Conservation (phyloP, 2,888 invertebrate genomes). For the Lysandra coridon region DNA sequence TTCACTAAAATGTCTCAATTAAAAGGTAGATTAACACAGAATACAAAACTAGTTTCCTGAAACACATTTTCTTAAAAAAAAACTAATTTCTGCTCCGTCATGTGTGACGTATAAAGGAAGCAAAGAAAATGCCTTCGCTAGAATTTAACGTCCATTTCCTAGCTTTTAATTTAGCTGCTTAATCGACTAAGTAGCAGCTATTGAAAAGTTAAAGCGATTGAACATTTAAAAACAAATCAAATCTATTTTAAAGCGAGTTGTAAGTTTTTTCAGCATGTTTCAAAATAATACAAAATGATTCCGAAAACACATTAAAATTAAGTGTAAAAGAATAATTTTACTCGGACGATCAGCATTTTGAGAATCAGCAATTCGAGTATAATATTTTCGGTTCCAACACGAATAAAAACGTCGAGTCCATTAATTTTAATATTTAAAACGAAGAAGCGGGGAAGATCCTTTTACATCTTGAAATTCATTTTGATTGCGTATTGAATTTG, state of each 20-base stretch:
- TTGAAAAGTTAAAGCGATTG: not conserved
- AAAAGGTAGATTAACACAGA: not conserved
- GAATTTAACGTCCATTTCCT: not conserved
- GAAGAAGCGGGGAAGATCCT: not conserved
- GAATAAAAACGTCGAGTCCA: not conserved
- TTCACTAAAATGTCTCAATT: not conserved
- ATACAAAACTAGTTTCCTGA: not conserved
- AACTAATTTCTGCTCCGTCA: not conserved
- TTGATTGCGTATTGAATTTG: not conserved
- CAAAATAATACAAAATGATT: not conserved
- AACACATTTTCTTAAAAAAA: not conserved
- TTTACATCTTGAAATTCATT: not conserved
- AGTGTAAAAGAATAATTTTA: not conserved
- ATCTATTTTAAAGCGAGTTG: not conserved
- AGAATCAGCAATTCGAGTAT: not conserved
- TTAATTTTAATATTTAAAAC: constrained; percentile 21
- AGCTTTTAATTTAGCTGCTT: not conserved
- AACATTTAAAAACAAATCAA: not conserved
- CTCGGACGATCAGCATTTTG: not conserved
- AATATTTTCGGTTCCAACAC: not conserved
- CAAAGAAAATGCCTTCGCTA: not conserved
- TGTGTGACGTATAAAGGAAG: not conserved
- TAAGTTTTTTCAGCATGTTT: not conserved
- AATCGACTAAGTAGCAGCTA: constrained; percentile 1
- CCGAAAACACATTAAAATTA: not conserved